A percentile compares a stretch with the other conserved stretches of the same genome.
phyloP scores from a whole-genome alignment of 2,113 vertebrate genomes.

The Onychostoma macrolepis region DNA sequence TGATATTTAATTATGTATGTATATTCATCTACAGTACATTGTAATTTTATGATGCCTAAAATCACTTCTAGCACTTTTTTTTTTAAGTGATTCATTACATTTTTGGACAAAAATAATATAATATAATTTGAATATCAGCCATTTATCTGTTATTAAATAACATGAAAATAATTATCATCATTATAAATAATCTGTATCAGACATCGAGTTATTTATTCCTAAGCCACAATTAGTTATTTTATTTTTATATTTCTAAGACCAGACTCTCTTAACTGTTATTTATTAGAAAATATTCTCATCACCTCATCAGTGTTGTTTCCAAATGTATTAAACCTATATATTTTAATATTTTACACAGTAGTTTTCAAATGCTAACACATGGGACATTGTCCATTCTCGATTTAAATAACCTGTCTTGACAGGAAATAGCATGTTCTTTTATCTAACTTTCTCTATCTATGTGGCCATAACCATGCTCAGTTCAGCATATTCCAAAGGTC shows the following conservation, averaged over 20 bases:
- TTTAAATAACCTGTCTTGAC: background rate
- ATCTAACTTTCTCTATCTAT: constrained; percentile 18
- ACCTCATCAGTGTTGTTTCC: background rate
- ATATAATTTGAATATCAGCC: background rate
- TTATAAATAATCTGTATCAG: background rate
- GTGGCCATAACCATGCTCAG: background rate
- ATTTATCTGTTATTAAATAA: background rate
- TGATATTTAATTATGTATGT: no score
- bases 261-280: background rate
- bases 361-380: background rate
- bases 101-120: background rate
- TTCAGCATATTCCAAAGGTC: constrained; percentile 47
- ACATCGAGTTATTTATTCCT: background rate
- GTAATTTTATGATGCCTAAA: background rate
- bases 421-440: constrained; percentile 18
- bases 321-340: background rate
- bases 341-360: background rate
- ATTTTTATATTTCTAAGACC: background rate
- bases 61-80: background rate
- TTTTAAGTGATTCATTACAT: background rate
- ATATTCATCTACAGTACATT: no score
- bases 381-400: background rate
- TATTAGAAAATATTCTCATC: background rate
- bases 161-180: background rate
- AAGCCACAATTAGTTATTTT: background rate